Evolutionary conservation across 2,888 invertebrate species (phyloP).

Genomic region (Seira musarum): DNA sequence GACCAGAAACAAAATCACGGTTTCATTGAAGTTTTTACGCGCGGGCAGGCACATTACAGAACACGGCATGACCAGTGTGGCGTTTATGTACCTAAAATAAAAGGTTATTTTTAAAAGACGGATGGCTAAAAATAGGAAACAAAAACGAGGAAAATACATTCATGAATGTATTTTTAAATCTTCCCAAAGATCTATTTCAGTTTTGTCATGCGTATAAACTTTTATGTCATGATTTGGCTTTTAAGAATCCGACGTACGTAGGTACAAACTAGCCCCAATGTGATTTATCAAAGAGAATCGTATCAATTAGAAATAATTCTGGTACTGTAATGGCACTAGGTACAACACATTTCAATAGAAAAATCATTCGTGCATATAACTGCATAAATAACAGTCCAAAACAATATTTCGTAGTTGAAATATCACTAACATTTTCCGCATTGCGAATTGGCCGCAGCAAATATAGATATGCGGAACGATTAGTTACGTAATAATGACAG

Average conservation of each 20-base stretch:
- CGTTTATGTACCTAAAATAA: no score
- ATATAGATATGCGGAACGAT: constrained; percentile 18
- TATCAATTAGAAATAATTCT: no score
- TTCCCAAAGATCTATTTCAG: no score
- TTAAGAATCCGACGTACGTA: not conserved
- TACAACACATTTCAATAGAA: not conserved
- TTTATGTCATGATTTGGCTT: not conserved
- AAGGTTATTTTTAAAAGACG: not conserved
- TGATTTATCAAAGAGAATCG: no score
- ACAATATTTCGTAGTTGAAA: no score
- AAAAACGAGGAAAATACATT: not conserved
- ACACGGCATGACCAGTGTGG: no score
- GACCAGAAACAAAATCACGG: not conserved
- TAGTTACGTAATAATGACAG: constrained; percentile 52
- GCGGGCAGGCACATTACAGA: not conserved
- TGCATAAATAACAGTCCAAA: not conserved
- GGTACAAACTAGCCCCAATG: no score
- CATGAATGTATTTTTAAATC: no score
- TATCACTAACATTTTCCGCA: not conserved
- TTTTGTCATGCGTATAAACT: not conserved
- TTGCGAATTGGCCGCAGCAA: not conserved
- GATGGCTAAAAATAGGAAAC: no score
- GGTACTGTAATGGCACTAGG: no score
- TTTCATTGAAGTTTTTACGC: not conserved
- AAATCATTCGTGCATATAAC: not conserved